Percentiles rank a stretch among this genome's conserved stretches.
Evolutionary conservation across 1,140 invertebrate species (phyloP).

Genomic region (Drosophila auraria): DNA sequence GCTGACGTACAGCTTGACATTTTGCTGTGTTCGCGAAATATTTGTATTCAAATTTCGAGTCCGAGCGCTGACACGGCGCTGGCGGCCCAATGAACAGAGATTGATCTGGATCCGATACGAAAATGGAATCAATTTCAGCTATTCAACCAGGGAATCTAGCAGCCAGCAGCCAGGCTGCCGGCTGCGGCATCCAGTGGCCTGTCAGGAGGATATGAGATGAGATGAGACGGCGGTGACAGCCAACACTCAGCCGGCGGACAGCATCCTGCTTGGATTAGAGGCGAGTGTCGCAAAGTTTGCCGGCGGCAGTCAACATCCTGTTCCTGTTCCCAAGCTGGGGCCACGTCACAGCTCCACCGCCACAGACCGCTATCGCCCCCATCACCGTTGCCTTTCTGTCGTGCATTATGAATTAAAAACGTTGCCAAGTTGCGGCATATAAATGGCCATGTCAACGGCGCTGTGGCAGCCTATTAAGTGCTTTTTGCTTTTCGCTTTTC

Average conservation of each 20-base stretch:
- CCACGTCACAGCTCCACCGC: conserved; percentile 15
- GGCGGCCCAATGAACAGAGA: conserved; percentile 21
- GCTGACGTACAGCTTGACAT: neutral
- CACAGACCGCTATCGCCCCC: neutral
- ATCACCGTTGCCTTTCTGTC: conserved; percentile 7
- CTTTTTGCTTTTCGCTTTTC: conserved; percentile 56
- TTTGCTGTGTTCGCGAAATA: neutral
- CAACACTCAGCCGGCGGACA: conserved; percentile 28
- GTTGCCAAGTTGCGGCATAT: conserved; percentile 63
- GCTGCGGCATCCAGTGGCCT: conserved; percentile 8
- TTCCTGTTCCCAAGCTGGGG: conserved; percentile 13
- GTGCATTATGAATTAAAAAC: conserved; percentile 73
- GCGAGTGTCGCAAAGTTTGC: conserved; percentile 47
- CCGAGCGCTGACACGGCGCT: neutral
- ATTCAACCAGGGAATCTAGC: neutral
- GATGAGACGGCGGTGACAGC: conserved; percentile 26
- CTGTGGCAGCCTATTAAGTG: conserved; percentile 66
- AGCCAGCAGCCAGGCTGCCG: neutral
- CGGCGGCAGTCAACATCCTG: conserved; percentile 44
- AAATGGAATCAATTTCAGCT: conserved; percentile 48
- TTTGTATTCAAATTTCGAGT: conserved; percentile 2
- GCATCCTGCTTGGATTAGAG: conserved; percentile 41
- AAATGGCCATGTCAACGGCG: conserved; percentile 63
- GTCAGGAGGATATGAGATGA: neutral
- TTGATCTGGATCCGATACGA: conserved; percentile 43